phyloP scores from a whole-genome alignment of 2,113 vertebrate species.

The Bothrops jararaca region DNA sequence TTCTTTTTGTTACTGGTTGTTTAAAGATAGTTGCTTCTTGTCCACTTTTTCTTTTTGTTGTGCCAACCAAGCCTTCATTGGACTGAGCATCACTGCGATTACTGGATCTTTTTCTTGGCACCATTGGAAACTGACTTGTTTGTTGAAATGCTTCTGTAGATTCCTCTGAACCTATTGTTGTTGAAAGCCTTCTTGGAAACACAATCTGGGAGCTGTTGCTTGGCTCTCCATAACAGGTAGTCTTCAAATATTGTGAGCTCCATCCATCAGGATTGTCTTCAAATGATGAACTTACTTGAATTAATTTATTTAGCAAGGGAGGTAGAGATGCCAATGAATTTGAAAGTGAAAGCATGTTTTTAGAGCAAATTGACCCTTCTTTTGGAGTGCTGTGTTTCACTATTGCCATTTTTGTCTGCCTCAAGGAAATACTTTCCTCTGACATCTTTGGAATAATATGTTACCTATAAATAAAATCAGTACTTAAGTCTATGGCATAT shows the following conservation, averaged over 20 bases:
- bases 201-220: background rate
- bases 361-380: constrained; percentile 5
- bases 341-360: constrained; percentile 30
- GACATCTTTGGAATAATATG: constrained; percentile 37
- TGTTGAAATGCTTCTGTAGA: constrained; percentile 30
- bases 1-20: background rate
- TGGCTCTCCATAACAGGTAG: constrained; percentile 6
- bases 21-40: constrained; percentile 46
- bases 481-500: background rate
- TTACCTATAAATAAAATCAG: background rate
- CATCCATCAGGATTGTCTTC: constrained; percentile 21
- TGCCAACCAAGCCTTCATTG: background rate
- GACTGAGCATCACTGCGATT: background rate
- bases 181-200: constrained; percentile 55
- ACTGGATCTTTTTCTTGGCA: background rate
- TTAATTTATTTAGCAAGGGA: constrained; percentile 24
- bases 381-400: constrained; percentile 61
- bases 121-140: background rate
- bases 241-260: rapidly evolving
- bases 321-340: constrained; percentile 27
- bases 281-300: background rate
- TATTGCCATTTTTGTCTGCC: constrained; percentile 21
- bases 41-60: background rate
- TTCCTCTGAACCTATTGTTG: constrained; percentile 50
- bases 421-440: constrained; percentile 52